Conservation (phyloP, 1,140 invertebrate genomes). For the Nylanderia fulva region DNA sequence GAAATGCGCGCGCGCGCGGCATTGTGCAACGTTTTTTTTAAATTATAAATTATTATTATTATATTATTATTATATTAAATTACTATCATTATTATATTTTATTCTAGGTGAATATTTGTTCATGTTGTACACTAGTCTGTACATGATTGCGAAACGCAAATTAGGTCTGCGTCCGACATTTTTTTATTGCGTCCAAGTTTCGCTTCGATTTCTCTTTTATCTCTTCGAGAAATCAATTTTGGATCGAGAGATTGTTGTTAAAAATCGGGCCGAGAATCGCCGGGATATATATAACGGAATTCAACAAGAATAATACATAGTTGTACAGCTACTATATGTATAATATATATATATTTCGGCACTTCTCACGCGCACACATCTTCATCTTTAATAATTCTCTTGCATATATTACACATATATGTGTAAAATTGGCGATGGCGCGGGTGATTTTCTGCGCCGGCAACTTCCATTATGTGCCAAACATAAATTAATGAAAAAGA, state of each 20-base stretch:
- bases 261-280: slow-evolving; percentile 1
- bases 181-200: slow-evolving; percentile 14
- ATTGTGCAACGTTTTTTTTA: slow-evolving; percentile 33
- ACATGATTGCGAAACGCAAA: slow-evolving; percentile 19
- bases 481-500: slow-evolving; percentile 61
- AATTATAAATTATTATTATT: slow-evolving; percentile 31
- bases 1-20: slow-evolving; percentile 17
- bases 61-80: slow-evolving; percentile 18
- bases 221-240: background rate
- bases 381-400: too few relatives aligned
- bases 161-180: slow-evolving; percentile 20
- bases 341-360: too few relatives aligned
- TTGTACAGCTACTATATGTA: background rate
- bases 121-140: slow-evolving; percentile 20
- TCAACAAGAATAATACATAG: background rate
- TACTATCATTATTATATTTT: slow-evolving; percentile 37
- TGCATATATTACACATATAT: too few relatives aligned
- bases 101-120: slow-evolving; percentile 14
- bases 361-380: too few relatives aligned
- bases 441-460: slow-evolving; percentile 59
- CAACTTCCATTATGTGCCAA: slow-evolving; percentile 81
- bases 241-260: slow-evolving; percentile 28
- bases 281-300: background rate
- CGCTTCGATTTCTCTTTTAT: background rate
- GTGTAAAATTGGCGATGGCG: slow-evolving; percentile 15